These are phyloP conservation scores for Halcyon malimbica DNA, from an alignment of 2,113 vertebrate genomes.

Conservation along the genomic window DNA sequence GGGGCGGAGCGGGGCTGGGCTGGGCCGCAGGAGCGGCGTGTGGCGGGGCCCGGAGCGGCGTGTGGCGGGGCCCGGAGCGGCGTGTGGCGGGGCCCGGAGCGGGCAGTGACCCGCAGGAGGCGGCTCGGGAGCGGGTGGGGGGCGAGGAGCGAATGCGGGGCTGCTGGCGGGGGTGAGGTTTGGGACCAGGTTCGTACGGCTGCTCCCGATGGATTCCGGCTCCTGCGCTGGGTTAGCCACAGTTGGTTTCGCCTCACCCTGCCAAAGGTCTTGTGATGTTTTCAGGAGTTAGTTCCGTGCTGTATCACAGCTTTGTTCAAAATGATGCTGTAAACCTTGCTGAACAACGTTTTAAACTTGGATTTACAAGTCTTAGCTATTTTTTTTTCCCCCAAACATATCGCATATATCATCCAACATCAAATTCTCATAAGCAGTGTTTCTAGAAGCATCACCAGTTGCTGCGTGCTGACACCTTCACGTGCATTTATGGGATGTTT, in stretches of 20 bases:
- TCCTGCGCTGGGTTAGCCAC: accelerated
- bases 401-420: accelerated
- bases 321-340: accelerated
- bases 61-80: background rate
- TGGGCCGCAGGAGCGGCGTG: no score
- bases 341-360: no score
- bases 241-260: background rate
- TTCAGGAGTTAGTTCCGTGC: background rate
- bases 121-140: no score
- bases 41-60: background rate
- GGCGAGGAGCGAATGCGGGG: no score
- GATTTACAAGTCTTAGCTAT: accelerated
- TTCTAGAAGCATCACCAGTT: background rate
- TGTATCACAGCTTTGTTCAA: accelerated
- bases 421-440: background rate
- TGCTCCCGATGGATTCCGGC: no score
- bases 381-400: background rate
- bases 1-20: no score
- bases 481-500: background rate
- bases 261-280: background rate
- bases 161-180: background rate
- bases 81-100: no score
- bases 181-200: accelerated
- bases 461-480: accelerated
- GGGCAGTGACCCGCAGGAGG: background rate